phyloP scores from a whole-genome alignment of 2,888 invertebrate species.

The Lymantria dispar region DNA sequence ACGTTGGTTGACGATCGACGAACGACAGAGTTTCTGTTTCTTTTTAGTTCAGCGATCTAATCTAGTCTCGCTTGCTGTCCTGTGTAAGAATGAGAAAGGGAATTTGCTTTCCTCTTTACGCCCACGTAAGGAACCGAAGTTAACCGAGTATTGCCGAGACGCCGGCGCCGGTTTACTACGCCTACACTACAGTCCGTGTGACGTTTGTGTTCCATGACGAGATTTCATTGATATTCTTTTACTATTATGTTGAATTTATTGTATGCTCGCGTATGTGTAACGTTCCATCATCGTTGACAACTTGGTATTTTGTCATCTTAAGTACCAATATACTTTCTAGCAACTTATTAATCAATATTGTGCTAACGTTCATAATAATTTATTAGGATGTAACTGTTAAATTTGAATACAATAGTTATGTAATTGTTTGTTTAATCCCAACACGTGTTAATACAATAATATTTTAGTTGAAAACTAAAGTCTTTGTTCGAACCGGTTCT shows the following conservation, averaged over 20 bases:
- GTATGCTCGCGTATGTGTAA: slow-evolving; percentile 16
- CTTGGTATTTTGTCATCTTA: slow-evolving; percentile 7
- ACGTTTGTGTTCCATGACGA: slow-evolving; percentile 61
- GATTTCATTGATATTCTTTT: slow-evolving; percentile 67
- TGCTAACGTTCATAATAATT: slow-evolving; percentile 3
- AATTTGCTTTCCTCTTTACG: slow-evolving; percentile 41
- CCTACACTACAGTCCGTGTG: slow-evolving; percentile 38
- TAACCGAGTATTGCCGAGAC: slow-evolving; percentile 54
- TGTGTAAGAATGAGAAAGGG: slow-evolving; percentile 51
- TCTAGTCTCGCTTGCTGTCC: slow-evolving; percentile 48
- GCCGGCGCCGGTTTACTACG: slow-evolving; percentile 56
- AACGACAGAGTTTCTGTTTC: slow-evolving; percentile 66
- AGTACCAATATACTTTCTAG: not conserved
- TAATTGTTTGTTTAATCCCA: slow-evolving; percentile 24
- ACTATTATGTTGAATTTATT: slow-evolving; percentile 33
- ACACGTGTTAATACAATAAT: slow-evolving; percentile 26
- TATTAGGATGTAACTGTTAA: slow-evolving; percentile 6
- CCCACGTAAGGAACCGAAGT: slow-evolving; percentile 41
- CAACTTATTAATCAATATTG: slow-evolving; percentile 11
- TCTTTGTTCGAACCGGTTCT: slow-evolving; percentile 64
- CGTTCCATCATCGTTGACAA: slow-evolving; percentile 9
- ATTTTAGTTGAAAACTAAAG: slow-evolving; percentile 41
- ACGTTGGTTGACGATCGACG: slow-evolving; percentile 50
- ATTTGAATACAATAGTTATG: not conserved
- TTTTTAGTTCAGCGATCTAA: slow-evolving; percentile 77